These are phyloP conservation scores for Nephotettix cincticeps DNA, from an alignment of 1,140 invertebrate genomes.

Conservation along the genomic window DNA sequence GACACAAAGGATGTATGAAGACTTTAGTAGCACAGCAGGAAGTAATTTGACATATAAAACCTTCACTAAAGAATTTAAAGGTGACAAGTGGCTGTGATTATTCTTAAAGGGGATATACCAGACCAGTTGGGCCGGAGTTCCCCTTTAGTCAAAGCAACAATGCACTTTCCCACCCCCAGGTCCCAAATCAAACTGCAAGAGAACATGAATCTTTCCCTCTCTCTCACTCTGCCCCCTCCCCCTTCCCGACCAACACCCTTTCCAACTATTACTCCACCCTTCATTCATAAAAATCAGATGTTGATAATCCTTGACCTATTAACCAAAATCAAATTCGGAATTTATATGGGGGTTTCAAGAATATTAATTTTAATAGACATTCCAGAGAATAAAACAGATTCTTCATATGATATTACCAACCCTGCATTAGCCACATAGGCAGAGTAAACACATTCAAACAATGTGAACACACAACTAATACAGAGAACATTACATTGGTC, in stretches of 20 bases:
- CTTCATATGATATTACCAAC: too few species aligned
- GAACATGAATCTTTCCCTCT: not conserved
- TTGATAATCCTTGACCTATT: not conserved
- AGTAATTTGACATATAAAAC: too few species aligned
- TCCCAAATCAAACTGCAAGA: slow-evolving; percentile 7
- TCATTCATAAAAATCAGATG: slow-evolving; percentile 13
- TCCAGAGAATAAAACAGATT: too few species aligned
- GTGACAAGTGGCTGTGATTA: not conserved
- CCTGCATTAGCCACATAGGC: too few species aligned
- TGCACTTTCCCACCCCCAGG: not conserved
- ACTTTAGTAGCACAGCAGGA: too few species aligned
- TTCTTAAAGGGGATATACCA: slow-evolving; percentile 19
- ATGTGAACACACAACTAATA: too few species aligned
- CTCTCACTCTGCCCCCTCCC: not conserved
- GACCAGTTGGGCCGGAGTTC: slow-evolving; percentile 1
- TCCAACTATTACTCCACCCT: not conserved
- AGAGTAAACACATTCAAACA: too few species aligned
- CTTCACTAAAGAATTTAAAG: not conserved
- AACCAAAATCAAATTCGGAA: too few species aligned
- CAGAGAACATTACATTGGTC: too few species aligned
- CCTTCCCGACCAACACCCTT: not conserved
- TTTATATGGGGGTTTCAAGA: too few species aligned
- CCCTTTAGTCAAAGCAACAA: slow-evolving; percentile 16
- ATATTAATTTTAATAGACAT: too few species aligned
- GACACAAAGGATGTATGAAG: too few species aligned